Evolutionary conservation across 2,113 vertebrate species (phyloP).

Genomic region (Semicossyphus pulcher): DNA sequence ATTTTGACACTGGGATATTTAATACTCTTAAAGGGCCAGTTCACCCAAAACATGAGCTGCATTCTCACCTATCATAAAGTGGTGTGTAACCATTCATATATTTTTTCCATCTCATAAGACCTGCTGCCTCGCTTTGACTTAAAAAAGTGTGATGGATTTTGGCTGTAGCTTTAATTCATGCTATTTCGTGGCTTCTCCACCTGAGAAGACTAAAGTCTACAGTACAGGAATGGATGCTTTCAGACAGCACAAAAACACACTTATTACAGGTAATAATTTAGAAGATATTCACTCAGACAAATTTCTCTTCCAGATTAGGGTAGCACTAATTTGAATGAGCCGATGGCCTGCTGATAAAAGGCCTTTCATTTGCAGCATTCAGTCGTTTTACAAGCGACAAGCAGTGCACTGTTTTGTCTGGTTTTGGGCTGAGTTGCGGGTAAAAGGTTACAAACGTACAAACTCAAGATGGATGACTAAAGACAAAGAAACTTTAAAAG

Average conservation of each 20-base stretch:
- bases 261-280: no score
- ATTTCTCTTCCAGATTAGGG: neutral
- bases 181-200: neutral
- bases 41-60: slow-evolving; percentile 11
- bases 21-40: slow-evolving; percentile 6
- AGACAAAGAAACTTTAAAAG: neutral
- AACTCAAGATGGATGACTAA: neutral
- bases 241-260: neutral
- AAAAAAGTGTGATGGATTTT: no score
- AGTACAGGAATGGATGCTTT: no score
- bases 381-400: neutral
- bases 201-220: neutral
- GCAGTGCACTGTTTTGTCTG: no score
- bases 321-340: neutral
- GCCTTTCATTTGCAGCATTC: neutral
- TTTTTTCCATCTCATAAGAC: no score
- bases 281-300: neutral
- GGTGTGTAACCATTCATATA: neutral
- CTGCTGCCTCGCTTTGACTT: no score
- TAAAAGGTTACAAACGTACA: neutral
- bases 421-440: no score
- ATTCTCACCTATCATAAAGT: no score
- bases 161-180: neutral
- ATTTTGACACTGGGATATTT: neutral
- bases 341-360: neutral